These are phyloP conservation scores for Gallinago undulata DNA, from an alignment of 2,113 vertebrate genomes.

Conservation along the genomic window DNA sequence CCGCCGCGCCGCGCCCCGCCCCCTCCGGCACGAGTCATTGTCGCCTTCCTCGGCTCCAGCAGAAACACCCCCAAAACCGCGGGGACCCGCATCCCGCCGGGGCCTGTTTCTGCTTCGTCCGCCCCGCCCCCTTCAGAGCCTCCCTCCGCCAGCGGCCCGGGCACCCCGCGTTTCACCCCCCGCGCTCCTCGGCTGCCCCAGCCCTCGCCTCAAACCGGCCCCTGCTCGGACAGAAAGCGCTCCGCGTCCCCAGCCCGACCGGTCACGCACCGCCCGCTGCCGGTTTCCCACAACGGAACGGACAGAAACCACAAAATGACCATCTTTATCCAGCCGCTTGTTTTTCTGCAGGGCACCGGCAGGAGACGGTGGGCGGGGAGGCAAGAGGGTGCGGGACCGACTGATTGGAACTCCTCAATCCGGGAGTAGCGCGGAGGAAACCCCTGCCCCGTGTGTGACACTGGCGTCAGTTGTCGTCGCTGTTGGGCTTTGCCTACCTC, in stretches of 20 bases:
- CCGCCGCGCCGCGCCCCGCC: no score
- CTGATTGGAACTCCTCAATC: background rate
- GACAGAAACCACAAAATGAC: background rate
- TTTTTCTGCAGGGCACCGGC: background rate
- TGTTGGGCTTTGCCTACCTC: background rate
- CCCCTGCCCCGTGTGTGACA: fast-evolving
- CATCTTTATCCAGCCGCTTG: background rate
- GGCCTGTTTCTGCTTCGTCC: background rate
- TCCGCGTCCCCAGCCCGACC: background rate
- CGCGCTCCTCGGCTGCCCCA: background rate
- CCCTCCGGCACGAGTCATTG: no score
- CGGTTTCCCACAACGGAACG: background rate
- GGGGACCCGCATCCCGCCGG: no score
- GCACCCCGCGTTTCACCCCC: background rate
- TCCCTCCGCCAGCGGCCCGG: no score
- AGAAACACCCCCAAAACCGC: background rate
- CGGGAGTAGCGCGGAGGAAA: fast-evolving
- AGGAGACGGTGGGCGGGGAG: background rate
- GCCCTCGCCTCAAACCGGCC: fast-evolving
- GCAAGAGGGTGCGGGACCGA: background rate
- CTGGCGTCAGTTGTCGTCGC: background rate
- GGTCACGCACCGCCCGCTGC: background rate
- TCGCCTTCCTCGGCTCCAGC: background rate
- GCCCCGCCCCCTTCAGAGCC: no score
- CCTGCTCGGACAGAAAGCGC: fast-evolving